Evolutionary conservation across 2,888 invertebrate genomes (phyloP), one percentile per base, ranked within the genome.

Genomic region (Entomobrya multifasciata): DNA sequence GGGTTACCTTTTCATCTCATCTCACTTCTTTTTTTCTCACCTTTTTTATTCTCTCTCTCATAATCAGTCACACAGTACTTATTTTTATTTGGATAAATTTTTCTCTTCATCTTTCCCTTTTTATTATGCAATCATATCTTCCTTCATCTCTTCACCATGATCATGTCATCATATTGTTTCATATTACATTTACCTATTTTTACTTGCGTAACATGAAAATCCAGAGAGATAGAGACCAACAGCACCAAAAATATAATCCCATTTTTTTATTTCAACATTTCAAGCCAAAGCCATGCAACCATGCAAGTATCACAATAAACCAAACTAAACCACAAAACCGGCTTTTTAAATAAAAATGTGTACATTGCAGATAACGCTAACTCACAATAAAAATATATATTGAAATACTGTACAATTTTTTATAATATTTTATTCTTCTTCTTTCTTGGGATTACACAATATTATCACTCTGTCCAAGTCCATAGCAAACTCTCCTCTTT

Each of bases 391-490:
- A n/a, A 47, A n/a, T n/a, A n/a, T n/a, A n/a, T n/a, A n/a, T n/a
- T n/a, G n/a, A n/a, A n/a, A n/a, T n/a, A n/a, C n/a, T n/a, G 36
- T 36, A 8, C 36, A 52, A 52, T 17, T n/a, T 52, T n/a, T 52
- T 52, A 52, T 17, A 52, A 8, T 17, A 52, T 36, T 36, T 36
- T 15, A 5, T 15, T 52, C 15, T 5, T 5, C n/a, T 52, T 52
- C 52, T 52, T 52, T 52, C 6, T 52, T 17, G n/a, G 67, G 67
- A 70, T 70, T 70, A 44, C 67, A 47, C 67, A 70, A 70, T 44
- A 70, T 10, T 70, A 47, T 70, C 67, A 4, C 20, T 70, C 67
- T 67, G 17, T 67, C 36, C 67, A 6, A 36, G 5, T 67, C 41
- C 15, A 10, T n/a, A 10, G 13, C n/a, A 13, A n/a, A 15, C 52